Percentiles rank a stretch among this genome's conserved stretches.
Conservation (phyloP, 1,140 invertebrate species). For the Scaptomyza pallida region DNA sequence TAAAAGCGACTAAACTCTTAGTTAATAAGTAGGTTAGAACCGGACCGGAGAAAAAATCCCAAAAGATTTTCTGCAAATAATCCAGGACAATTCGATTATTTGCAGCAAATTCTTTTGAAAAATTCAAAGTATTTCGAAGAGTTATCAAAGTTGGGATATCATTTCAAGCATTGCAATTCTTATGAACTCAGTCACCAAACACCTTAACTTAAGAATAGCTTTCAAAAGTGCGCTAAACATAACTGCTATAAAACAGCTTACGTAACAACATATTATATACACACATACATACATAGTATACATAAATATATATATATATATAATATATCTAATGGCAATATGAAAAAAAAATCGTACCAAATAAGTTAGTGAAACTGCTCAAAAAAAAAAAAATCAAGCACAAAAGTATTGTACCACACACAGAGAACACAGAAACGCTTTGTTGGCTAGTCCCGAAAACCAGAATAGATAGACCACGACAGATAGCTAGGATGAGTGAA, state of each 20-base stretch:
- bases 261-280: conserved; percentile 19
- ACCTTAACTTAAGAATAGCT: conserved; percentile 63
- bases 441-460: conserved; percentile 60
- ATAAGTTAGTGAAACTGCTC: conserved; percentile 77
- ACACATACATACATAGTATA: conserved; percentile 33
- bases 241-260: conserved; percentile 43
- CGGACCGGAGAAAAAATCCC: background rate
- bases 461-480: conserved; percentile 34
- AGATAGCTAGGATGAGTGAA: conserved; percentile 11
- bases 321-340: conserved; percentile 45
- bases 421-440: conserved; percentile 61
- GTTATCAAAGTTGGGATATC: conserved; percentile 17
- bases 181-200: conserved; percentile 49
- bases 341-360: conserved; percentile 64
- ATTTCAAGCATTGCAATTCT: conserved; percentile 52
- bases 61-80: conserved; percentile 16
- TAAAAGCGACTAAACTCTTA: conserved; percentile 63
- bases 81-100: conserved; percentile 6
- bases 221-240: conserved; percentile 62
- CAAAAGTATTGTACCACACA: conserved; percentile 54
- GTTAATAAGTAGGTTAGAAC: conserved; percentile 59
- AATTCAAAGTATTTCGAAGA: conserved; percentile 2
- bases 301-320: conserved; percentile 27
- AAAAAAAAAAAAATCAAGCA: conserved; percentile 52
- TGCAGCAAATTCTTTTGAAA: conserved; percentile 11